Base-by-base conservation (phyloP, 2,888 invertebrate species). In the Anarsia innoxiella region DNA sequence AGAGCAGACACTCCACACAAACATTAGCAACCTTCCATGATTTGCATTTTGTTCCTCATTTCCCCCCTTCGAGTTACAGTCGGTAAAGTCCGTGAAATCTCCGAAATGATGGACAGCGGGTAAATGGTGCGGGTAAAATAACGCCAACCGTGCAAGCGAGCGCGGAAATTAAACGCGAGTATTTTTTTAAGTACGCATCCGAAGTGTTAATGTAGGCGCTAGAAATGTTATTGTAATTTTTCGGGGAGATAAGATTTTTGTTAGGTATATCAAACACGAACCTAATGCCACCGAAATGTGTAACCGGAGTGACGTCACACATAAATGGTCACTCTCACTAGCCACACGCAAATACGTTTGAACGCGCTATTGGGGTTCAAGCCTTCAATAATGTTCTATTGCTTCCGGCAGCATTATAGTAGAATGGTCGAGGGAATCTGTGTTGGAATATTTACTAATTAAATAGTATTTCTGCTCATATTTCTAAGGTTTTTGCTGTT, bases 61-160 rank as follows among this genome's bases (percentile, higher is more conserved):
- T 49, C 42, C 42, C 48, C n/a, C 42, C 48, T 52, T 55, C 59
- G 42, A 40, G 49, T 48, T 46, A 38, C 42, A 42, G 44, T 39
- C 36, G 39, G 43, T 36, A 39, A 38, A 37, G 39, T 40, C 38
- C 38, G 37, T 37, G 52, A 75, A 72, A 68, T 69, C 70, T 71
- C 64, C 49, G 58, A 72, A 71, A 77, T 79, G 78, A 79, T 66
- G 72, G 67, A 75, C 74, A 62, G 59, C 48, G 67, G 62, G 74
- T 77, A 79, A 83, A 83, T 83, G 82, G 79, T 53, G 68, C 75
- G 83, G 65, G 68, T 73, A 76, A 75, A 74, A 74, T 74, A 66
- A 65, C 68, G 59, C 66, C 49, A 53, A 64, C 59, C 63, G 62
- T 43, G 51, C 47, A 5, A 10, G 9, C 12, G 15, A 14, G 53